Conservation (phyloP, 2,888 invertebrate species). For the Xylophagus ater region DNA sequence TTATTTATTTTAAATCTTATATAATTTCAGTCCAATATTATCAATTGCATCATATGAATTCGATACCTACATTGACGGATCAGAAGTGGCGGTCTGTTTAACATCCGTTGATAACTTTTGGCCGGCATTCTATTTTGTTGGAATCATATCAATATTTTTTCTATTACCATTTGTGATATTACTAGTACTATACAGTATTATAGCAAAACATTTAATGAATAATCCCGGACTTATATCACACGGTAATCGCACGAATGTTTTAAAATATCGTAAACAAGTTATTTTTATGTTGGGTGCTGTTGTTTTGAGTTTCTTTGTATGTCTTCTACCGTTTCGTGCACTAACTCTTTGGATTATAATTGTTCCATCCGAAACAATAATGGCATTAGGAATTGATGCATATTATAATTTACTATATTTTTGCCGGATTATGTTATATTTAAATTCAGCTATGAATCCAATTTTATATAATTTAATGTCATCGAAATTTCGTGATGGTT, state of each 20-base stretch:
- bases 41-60: conserved; percentile 65
- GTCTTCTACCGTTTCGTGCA: conserved; percentile 79
- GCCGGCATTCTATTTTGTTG: conserved; percentile 68
- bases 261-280: conserved; percentile 67
- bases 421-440: conserved; percentile 76
- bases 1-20: too few relatives aligned
- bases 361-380: conserved; percentile 56
- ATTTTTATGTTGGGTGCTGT: conserved; percentile 84
- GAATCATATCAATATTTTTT: conserved; percentile 74
- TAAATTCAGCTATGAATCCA: conserved; percentile 86
- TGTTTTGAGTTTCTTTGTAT: conserved; percentile 81
- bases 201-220: conserved; percentile 74
- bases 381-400: conserved; percentile 61
- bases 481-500: conserved; percentile 77
- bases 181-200: conserved; percentile 70
- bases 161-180: conserved; percentile 71
- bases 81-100: conserved; percentile 59
- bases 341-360: conserved; percentile 79
- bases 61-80: conserved; percentile 61
- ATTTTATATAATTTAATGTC: conserved; percentile 87
- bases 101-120: conserved; percentile 69
- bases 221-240: conserved; percentile 61
- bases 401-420: conserved; percentile 77
- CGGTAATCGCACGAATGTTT: conserved; percentile 45
- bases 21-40: conserved; percentile 66